Evolutionary conservation across 2,888 invertebrate genomes (phyloP).

Genomic region (Drosophila lacicola): DNA sequence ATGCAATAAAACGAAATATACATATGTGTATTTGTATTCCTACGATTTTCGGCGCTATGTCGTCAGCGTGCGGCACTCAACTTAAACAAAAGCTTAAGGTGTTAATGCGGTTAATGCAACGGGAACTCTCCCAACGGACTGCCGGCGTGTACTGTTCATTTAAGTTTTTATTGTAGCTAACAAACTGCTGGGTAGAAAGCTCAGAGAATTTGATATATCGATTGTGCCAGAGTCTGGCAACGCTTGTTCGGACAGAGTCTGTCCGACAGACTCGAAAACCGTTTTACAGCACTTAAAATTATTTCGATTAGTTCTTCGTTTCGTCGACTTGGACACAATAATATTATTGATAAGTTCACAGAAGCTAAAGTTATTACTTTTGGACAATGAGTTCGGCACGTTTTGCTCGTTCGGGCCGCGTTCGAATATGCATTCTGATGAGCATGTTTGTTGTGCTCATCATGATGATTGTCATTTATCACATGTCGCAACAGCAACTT

Average conservation of each 20-base stretch:
- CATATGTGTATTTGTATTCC: slow-evolving; percentile 19
- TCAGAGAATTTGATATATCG: slow-evolving; percentile 21
- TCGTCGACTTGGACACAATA: slow-evolving; percentile 26
- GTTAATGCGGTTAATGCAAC: slow-evolving; percentile 20
- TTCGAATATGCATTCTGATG: slow-evolving; percentile 86
- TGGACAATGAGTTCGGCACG: slow-evolving; percentile 85
- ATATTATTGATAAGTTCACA: slow-evolving; percentile 30
- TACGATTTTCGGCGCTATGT: slow-evolving; percentile 41
- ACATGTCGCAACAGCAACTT: slow-evolving; percentile 87
- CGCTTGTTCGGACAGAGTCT: not conserved
- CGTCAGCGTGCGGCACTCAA: slow-evolving; percentile 25
- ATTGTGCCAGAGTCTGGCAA: slow-evolving; percentile 5
- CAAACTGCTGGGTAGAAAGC: slow-evolving; percentile 39
- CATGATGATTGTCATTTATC: slow-evolving; percentile 87
- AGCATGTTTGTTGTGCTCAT: slow-evolving; percentile 86
- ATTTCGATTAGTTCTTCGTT: slow-evolving; percentile 45
- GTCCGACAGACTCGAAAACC: not conserved
- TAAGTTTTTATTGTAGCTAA: slow-evolving; percentile 21
- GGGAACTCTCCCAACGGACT: slow-evolving; percentile 28
- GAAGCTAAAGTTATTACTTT: not conserved
- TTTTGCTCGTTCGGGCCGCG: slow-evolving; percentile 87
- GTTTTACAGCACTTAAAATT: slow-evolving; percentile 52
- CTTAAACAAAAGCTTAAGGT: slow-evolving; percentile 36
- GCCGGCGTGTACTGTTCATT: slow-evolving; percentile 47
- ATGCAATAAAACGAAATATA: slow-evolving; percentile 1